phyloP scores from a whole-genome alignment of 2,888 invertebrate species.

The Iphiclides podalirius region DNA sequence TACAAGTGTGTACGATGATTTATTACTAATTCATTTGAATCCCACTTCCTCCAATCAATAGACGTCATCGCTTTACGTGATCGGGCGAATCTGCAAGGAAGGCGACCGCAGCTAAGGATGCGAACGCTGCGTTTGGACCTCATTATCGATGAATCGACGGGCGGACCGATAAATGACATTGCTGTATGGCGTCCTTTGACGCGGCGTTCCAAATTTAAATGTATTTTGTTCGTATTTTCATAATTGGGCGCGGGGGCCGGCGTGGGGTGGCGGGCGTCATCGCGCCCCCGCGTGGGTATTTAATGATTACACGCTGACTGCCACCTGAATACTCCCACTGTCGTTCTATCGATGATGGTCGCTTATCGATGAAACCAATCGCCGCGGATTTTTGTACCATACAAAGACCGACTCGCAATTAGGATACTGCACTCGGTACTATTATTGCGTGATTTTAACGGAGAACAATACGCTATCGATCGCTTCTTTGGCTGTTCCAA shows the following conservation, averaged over 20 bases:
- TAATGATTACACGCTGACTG: conserved; percentile 24
- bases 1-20: too few relatives aligned
- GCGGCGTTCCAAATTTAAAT: conserved; percentile 60
- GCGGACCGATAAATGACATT: conserved; percentile 23
- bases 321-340: conserved; percentile 19
- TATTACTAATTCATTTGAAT: too few relatives aligned
- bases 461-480: too few relatives aligned
- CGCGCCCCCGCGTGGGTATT: conserved; percentile 21
- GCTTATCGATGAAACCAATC: conserved; percentile 18
- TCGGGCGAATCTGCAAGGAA: conserved; percentile 32
- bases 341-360: conserved; percentile 15
- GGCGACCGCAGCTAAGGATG: conserved; percentile 44
- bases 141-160: conserved; percentile 32
- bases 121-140: conserved; percentile 28
- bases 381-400: neutral
- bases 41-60: conserved; percentile 28
- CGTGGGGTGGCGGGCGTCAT: conserved; percentile 49
- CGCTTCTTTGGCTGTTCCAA: too few relatives aligned
- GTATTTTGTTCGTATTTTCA: conserved; percentile 80
- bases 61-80: conserved; percentile 30
- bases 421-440: too few relatives aligned
- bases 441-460: too few relatives aligned
- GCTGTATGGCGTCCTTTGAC: conserved; percentile 48
- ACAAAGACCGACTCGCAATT: too few relatives aligned
- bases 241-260: conserved; percentile 69